Conservation (phyloP, 2,113 vertebrate species). For the Pteruthius melanotis region DNA sequence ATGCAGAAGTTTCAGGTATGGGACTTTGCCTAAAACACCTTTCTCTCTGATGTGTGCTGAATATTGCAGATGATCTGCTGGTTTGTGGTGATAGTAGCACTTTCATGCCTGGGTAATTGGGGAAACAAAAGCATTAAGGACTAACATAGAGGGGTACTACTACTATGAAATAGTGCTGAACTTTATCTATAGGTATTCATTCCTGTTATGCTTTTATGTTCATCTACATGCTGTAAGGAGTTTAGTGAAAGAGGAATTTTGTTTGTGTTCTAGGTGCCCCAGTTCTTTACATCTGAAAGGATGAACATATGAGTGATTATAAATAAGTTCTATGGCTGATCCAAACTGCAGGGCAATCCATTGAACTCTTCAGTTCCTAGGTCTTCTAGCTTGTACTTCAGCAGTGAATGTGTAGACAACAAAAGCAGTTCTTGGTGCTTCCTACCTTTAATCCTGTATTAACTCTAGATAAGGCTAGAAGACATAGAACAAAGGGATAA, state of each 20-base stretch:
- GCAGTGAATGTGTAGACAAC: not conserved
- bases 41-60: not conserved
- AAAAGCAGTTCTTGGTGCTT: not conserved
- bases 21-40: not conserved
- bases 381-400: not conserved
- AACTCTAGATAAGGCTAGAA: not conserved
- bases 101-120: not conserved
- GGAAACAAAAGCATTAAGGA: not conserved
- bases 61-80: not conserved
- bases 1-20: not conserved
- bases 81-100: not conserved
- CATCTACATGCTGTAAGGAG: not conserved
- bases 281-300: not conserved
- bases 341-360: not conserved
- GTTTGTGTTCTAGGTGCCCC: not conserved
- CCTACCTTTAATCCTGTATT: not conserved
- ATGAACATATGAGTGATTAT: not conserved
- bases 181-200: not conserved
- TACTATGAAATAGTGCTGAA: not conserved
- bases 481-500: not conserved
- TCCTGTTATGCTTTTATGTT: not conserved
- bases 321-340: not conserved
- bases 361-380: not conserved
- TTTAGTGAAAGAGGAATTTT: not conserved
- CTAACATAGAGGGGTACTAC: fast-evolving